Base-by-base conservation (phyloP, 1,140 invertebrate species). In the Drosophila tsacasi region DNA sequence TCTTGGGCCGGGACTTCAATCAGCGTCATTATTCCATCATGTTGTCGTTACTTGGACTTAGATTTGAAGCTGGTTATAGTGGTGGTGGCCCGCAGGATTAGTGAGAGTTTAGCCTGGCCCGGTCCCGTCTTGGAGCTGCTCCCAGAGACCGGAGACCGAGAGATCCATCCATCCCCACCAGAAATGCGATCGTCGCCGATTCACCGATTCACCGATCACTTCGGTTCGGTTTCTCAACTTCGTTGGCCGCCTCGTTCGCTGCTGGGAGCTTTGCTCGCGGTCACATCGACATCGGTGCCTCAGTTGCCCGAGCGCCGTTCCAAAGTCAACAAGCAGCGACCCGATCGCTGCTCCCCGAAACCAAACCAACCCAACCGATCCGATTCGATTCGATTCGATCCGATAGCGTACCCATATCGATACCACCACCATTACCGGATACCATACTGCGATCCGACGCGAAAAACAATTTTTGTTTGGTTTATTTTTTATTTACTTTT, bases 21-120 rank as follows among this genome's bases (percentile, higher is more conserved):
- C 83, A 83, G 83, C 65, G 69, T 77, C 83, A 84, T 84, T 84
- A 84, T 81, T 84, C 81, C 81, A 84, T 87, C 83, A 85, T 68
- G 83, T 87, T 71, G 75, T 83, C 66, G 66, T 39, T n/a, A 12
- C 17, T 50, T 27, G 63, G 42, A 39, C 19, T 55, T 55, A 12
- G 15, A 25, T n/a, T 39, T 17, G 32, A 1, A 39, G 21, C 35
- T 57, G 54, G 54, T 39, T 57, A 23, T 30, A 8, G 30, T 32
- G 27, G 52, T 17, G 19, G 23, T n/a, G 25, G 32, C 52, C 32
- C 52, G n/a, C n/a, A 55, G 54, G 54, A 57, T 57, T 57, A 57
- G 35, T 39, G 21, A 39, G 54, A 39, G 54, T 12, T 23, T 39
- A 21, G 50, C 19, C 23, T 1, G 49, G 10, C 49, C 25, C 1